These are phyloP conservation scores for Thalassophryne amazonica DNA, from an alignment of 2,797 vertebrate genomes.

Conservation along the genomic window DNA sequence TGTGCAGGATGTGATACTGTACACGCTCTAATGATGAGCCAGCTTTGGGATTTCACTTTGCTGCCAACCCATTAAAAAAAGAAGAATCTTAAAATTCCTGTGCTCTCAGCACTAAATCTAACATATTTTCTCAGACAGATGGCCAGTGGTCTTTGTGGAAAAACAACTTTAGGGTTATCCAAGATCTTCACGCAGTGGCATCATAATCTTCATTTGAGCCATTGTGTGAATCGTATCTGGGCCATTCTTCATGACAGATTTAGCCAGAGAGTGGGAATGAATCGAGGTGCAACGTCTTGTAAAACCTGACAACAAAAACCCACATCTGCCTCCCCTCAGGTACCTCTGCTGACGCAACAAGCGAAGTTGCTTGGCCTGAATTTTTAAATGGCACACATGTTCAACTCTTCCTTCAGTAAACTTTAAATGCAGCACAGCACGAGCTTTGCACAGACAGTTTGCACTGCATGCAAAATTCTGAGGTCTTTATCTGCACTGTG, in stretches of 20 bases:
- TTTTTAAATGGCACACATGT: slow-evolving; percentile 17
- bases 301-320: slow-evolving; percentile 24
- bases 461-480: background rate
- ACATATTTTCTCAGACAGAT: slow-evolving; percentile 25
- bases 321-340: background rate
- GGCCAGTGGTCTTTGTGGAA: slow-evolving; percentile 31
- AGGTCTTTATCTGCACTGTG: background rate
- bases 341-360: slow-evolving; percentile 6
- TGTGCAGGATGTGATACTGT: background rate
- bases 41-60: slow-evolving; percentile 1
- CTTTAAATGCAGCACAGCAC: too few relatives aligned
- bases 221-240: slow-evolving; percentile 29
- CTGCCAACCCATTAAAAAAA: slow-evolving; percentile 8
- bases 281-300: slow-evolving; percentile 37
- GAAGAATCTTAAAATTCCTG: background rate
- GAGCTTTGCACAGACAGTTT: background rate
- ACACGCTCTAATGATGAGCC: slow-evolving; percentile 14
- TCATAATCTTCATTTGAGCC: slow-evolving; percentile 17
- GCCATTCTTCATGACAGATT: slow-evolving; percentile 46
- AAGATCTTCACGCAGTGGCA: slow-evolving; percentile 7
- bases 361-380: slow-evolving; percentile 13
- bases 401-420: background rate
- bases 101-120: slow-evolving; percentile 1
- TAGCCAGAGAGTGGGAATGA: slow-evolving; percentile 11
- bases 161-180: slow-evolving; percentile 1